Percentiles rank a stretch among this genome's conserved stretches.
Conservation (phyloP, 2,797 vertebrate species). For the Poecilia gillii region DNA sequence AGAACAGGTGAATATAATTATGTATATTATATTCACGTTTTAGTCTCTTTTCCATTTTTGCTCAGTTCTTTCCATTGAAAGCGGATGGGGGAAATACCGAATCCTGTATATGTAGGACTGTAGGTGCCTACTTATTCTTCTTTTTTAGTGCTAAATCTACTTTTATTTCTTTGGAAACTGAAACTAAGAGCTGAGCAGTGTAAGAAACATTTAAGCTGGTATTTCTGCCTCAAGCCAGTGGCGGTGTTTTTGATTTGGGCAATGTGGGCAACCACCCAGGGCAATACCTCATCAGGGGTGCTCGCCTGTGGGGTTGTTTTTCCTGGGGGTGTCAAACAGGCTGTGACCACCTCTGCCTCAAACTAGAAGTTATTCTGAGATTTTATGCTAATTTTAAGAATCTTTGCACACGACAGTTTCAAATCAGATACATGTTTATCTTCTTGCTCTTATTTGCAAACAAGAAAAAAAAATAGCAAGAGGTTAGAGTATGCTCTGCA, state of each 20-base stretch:
- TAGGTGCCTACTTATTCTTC: neutral
- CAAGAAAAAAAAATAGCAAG: no score
- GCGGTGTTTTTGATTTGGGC: no score
- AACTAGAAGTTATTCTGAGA: neutral
- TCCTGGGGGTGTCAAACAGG: no score
- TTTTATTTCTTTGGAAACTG: neutral
- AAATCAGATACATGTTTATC: neutral
- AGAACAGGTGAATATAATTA: neutral
- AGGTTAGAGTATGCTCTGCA: neutral
- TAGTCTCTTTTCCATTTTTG: neutral
- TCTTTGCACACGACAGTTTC: neutral
- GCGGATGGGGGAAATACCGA: neutral
- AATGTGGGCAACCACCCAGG: no score
- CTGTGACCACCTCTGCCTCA: neutral
- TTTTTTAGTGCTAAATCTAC: neutral
- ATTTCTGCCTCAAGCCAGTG: no score
- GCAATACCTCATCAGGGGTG: no score
- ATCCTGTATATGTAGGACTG: neutral
- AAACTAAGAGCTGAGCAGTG: neutral
- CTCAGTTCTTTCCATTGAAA: conserved; percentile 1
- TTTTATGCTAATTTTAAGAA: neutral
- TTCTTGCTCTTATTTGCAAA: neutral
- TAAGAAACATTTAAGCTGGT: neutral
- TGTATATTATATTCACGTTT: neutral
- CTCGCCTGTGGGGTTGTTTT: no score